Conservation (phyloP, 2,113 vertebrate species). For the Paramormyrops kingsleyae region DNA sequence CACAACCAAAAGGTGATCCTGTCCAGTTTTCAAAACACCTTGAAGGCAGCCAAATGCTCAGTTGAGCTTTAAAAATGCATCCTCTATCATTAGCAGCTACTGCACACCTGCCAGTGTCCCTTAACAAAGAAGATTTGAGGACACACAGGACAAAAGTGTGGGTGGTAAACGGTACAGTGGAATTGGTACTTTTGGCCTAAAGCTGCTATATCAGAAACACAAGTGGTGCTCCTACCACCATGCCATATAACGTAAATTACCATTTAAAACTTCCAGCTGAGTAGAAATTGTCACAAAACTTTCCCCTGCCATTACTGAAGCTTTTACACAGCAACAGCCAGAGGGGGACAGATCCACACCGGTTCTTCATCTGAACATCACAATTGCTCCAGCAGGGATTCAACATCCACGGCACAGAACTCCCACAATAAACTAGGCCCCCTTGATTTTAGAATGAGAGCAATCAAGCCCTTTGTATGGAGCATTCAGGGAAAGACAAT, state of each 20-base stretch:
- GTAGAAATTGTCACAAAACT: background rate
- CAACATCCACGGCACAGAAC: background rate
- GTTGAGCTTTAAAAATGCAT: background rate
- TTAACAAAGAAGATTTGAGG: background rate
- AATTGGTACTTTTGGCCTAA: background rate
- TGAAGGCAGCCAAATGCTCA: background rate
- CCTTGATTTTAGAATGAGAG: background rate
- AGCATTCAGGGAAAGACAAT: background rate
- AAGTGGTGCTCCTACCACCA: background rate
- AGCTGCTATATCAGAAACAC: background rate
- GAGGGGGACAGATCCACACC: background rate
- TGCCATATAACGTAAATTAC: background rate
- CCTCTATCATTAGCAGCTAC: background rate
- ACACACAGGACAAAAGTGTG: background rate
- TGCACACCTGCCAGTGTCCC: background rate
- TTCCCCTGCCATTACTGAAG: background rate
- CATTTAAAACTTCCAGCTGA: background rate
- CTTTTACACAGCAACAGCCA: background rate
- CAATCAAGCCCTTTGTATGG: conserved; percentile 3
- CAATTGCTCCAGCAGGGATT: background rate
- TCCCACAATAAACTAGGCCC: conserved; percentile 3
- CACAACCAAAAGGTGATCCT: background rate
- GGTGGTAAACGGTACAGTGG: background rate
- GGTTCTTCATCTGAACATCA: background rate
- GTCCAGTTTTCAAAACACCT: background rate